Evolutionary conservation across 2,113 vertebrate genomes (phyloP), one percentile per base, ranked within the genome.

Genomic region (Marmota monax): DNA sequence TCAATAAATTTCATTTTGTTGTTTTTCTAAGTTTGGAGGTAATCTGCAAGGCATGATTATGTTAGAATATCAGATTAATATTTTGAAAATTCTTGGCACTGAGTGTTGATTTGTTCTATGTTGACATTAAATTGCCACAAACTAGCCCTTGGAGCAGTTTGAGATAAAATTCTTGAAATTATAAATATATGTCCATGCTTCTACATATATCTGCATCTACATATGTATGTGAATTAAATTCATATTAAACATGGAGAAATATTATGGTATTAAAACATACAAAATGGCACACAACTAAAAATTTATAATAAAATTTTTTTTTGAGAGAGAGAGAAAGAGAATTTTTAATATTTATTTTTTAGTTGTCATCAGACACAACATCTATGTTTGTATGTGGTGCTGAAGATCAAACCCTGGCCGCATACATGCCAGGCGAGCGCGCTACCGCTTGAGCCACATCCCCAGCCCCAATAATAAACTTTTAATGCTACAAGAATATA

Each of bases 1-100:
- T 92, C 88, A 22, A n/a, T 84, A 85, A 61, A 32, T 83, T 88
- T 90, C 72, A 53, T 82, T 94, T 82, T 96, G 27, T 73, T 95
- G 32, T 73, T 95, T 95, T 88, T 42, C 67, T 78, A 94, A 77
- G 3, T 67, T 89, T 87, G 65, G n/a, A 45, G 78, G 8, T 67
- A 82, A 77, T 3, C 13, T 23, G 25, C 7, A 88, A 74, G 22
- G 25, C 17, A 23, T 58, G 72, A 76, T 86, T 88, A 1, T 77
- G 16, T 95, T 96, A 53, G 65, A 23, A 14, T 73, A 6, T 56
- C 29, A 61, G 48, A 51, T 58, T 84, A 89, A 83, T 79, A 56
- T 89, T 97, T 79, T 74, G 87, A 78, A 94, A 88, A 90, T 69
- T 74, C 16, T 82, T 90, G 63, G 61, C 7, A 83, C n/a, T 70